Evolutionary conservation across 2,888 invertebrate species (phyloP).

Genomic region (Tetheella fluctuosa): DNA sequence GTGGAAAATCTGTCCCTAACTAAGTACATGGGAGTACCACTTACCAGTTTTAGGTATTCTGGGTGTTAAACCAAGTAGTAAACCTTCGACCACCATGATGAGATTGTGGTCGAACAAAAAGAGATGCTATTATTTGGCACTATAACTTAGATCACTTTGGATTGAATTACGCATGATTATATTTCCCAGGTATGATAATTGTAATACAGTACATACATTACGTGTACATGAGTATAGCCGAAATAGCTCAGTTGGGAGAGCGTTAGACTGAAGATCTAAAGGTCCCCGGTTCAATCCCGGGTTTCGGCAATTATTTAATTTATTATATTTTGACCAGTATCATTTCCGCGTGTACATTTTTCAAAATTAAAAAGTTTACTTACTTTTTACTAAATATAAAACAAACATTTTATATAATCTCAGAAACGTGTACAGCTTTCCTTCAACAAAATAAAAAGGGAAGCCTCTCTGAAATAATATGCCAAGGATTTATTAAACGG

Average conservation of each 20-base stretch:
- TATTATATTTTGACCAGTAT: too few species aligned
- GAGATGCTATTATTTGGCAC: too few species aligned
- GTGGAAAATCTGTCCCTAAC: too few species aligned
- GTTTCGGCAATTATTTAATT: background rate
- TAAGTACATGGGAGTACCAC: too few species aligned
- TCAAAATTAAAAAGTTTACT: too few species aligned
- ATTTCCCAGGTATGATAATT: background rate
- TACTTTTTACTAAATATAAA: background rate
- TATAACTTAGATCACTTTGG: too few species aligned
- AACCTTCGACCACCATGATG: too few species aligned
- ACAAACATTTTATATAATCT: background rate
- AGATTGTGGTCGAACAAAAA: too few species aligned
- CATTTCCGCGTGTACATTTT: too few species aligned
- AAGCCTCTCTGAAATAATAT: background rate
- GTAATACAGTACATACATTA: background rate
- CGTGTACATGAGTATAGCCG: background rate
- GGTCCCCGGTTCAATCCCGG: constrained; percentile 1
- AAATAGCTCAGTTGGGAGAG: constrained; percentile 7
- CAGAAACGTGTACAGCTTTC: background rate
- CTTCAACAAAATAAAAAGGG: background rate
- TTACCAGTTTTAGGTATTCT: too few species aligned
- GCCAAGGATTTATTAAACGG: background rate
- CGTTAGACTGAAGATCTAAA: too few species aligned
- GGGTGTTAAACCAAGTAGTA: too few species aligned
- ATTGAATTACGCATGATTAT: background rate